A percentile compares a stretch with the other conserved stretches of the same genome.
phyloP scores from a whole-genome alignment of 2,797 vertebrate species.

The Scleropages formosus region DNA sequence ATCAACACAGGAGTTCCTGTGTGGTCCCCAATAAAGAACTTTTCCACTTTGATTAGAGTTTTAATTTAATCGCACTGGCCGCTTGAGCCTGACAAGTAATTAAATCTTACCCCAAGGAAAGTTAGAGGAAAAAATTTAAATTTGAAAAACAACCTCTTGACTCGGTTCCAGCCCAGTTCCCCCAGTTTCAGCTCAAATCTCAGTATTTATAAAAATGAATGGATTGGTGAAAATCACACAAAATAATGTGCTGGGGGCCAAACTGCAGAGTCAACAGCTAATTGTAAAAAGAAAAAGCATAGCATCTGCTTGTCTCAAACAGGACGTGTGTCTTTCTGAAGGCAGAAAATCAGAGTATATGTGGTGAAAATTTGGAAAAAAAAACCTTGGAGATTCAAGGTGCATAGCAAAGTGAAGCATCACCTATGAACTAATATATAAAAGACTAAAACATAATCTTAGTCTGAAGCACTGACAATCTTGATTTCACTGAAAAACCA shows the following conservation, averaged over 20 bases:
- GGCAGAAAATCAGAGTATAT: neutral
- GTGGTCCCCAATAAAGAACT: neutral
- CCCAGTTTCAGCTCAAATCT: neutral
- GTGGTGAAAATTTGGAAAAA: slow-evolving; percentile 13
- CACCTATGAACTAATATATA: too few species aligned
- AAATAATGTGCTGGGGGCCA: too few species aligned
- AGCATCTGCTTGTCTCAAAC: neutral
- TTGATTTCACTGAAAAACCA: neutral
- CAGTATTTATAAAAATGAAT: too few species aligned
- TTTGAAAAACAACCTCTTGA: slow-evolving; percentile 27
- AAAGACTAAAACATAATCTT: neutral
- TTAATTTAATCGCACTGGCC: neutral
- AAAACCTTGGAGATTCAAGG: too few species aligned
- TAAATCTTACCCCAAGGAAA: slow-evolving; percentile 30
- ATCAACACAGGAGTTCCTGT: neutral
- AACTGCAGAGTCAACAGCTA: neutral
- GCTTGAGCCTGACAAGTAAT: slow-evolving; percentile 28
- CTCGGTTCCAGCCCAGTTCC: neutral
- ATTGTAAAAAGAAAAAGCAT: neutral
- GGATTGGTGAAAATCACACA: too few species aligned
- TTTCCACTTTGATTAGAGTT: neutral
- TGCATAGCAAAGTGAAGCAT: too few species aligned
- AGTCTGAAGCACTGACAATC: neutral
- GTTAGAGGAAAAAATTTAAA: slow-evolving; percentile 23
- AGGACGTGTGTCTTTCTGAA: slow-evolving; percentile 6